Base-by-base conservation (phyloP, 2,113 vertebrate species). In the Hoplias malabaricus region DNA sequence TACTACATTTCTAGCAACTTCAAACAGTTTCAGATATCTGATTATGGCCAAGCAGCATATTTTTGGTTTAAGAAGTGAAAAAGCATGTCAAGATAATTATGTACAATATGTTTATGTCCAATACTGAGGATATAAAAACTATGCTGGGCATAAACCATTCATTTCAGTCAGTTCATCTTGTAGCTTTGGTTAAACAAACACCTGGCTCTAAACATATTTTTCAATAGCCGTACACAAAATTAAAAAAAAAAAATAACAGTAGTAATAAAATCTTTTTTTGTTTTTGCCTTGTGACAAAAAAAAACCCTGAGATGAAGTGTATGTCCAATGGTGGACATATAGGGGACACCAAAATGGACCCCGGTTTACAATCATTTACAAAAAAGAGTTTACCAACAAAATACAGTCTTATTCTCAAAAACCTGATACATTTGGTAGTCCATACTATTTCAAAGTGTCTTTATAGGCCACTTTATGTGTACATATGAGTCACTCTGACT, bases 301-400 rank as follows among this genome's bases (percentile, higher is more conserved):
- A 82, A 88, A 90, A 87, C 88, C 92, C 92, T 93, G 90, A 92
- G 92, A 90, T 89, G 80, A 85, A 75, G 70, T 36, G 48, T 75
- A 86, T 48, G 43, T 87, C 85, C 80, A 70, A 27, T 27, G 61
- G 7, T 33, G 83, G 82, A 84, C 77, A 69, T 67, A 85, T 73
- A 8, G 48, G 56, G 80, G 77, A 80, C 75, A 84, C 76, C 23
- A 23, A 27, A 56, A 13, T 27, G 53, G 40, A 79, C 82, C 71
- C 75, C 78, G 53, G 82, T 80, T 84, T 78, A 87, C 81, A 80
- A 86, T 85, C 85, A 83, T 81, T 84, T 81, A 57, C 59, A 29
- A 46, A 61, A 16, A 2, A 1, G 31, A 14, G 33, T 38, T 54
- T 62, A 21, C 25, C 34, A n/a, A 61, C 59, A 54, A 66, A 50